phyloP scores from a whole-genome alignment of 2,113 vertebrate genomes.

The Strix aluco region DNA sequence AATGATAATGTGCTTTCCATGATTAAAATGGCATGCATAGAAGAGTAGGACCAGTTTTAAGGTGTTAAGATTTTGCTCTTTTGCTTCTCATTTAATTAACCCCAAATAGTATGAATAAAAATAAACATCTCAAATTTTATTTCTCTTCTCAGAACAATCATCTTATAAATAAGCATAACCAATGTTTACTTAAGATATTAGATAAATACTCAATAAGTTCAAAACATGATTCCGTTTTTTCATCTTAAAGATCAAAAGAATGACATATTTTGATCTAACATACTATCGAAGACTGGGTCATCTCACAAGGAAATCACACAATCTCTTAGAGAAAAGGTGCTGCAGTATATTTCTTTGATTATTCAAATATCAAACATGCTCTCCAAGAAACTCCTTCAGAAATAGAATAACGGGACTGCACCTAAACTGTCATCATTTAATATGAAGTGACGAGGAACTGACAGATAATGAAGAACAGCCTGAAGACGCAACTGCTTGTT shows the following conservation, averaged over 20 bases:
- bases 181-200: neutral
- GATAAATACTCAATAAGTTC: neutral
- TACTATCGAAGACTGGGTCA: neutral
- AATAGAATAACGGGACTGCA: neutral
- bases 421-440: conserved; percentile 2
- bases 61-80: neutral
- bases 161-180: neutral
- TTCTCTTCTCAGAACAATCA: neutral
- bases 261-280: neutral
- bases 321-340: neutral
- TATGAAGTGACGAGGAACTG: conserved; percentile 8
- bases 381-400: neutral
- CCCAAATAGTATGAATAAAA: neutral
- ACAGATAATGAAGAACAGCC: conserved; percentile 3
- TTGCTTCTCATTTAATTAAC: neutral
- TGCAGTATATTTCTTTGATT: conserved; percentile 2
- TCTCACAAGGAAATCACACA: neutral
- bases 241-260: conserved; percentile 12
- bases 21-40: neutral
- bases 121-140: neutral
- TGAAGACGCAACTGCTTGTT: neutral
- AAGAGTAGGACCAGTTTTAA: neutral
- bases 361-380: conserved; percentile 1
- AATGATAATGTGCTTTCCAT: neutral
- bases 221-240: neutral